Evolutionary conservation across 2,888 invertebrate species (phyloP), one percentile per base, ranked within the genome.

Genomic region (Patella depressa): DNA sequence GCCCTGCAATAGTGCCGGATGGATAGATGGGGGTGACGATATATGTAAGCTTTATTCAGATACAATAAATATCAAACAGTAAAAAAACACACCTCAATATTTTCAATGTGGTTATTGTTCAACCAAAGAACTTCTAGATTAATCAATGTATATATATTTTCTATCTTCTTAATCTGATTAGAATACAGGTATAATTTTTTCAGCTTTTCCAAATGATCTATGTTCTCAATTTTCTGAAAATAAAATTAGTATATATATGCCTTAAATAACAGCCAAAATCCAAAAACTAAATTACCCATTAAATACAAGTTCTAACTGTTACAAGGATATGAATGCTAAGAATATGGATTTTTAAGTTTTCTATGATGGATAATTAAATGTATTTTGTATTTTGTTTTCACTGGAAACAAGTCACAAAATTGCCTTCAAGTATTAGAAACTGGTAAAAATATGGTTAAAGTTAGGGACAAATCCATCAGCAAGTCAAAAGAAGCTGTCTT

Each of bases 61-160:
- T n/a, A 45, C 15, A 15, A 4, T 14, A 17, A n/a, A 17, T 29
- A 12, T n/a, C 2, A 69, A 69, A 65, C n/a, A 9, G 70, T 45
- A 34, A 24, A 59, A 15, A 70, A 12, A 75, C 81, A 83, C 78
- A 90, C 90, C 87, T 91, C 88, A 76, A 91, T 89, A 72, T 85
- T 83, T 53, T 81, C 81, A 65, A 91, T 91, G 71, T 82, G 78
- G 80, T 91, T 91, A 74, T 88, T 86, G 80, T 88, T 89, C 45
- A 91, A 81, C 89, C 90, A 90, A 12, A 91, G 81, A 11, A 88
- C 85, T 78, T 90, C 87, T 54, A 91, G 83, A 14, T 88, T 82
- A 70, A 78, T 79, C 12, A 91, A 83, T 34, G 85, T 81, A n/a
- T 88, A 85, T 45, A 91, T 78, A 79, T 90, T 89, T 78, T 89